A percentile compares a stretch with the other conserved stretches of the same genome.
Conservation (phyloP, 2,113 vertebrate genomes). For the Gambusia affinis region DNA sequence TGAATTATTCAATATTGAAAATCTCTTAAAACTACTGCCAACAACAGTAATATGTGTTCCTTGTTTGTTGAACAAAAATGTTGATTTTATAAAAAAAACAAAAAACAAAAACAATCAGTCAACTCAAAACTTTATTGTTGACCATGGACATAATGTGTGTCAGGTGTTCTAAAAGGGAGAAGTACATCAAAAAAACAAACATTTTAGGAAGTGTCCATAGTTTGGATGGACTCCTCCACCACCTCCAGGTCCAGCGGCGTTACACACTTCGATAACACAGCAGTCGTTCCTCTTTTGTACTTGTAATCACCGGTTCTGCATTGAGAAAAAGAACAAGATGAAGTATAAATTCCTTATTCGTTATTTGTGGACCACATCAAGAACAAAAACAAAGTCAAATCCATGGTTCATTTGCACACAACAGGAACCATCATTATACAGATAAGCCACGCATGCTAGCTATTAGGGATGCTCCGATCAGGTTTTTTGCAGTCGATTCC, state of each 20-base stretch:
- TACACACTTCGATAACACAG: constrained; percentile 77
- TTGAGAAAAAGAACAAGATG: neutral
- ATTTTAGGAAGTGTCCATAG: constrained; percentile 87
- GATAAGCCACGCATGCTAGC: constrained; percentile 1
- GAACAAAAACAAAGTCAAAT: no score
- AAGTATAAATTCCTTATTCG: no score
- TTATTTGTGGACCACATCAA: no score
- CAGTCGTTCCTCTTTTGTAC: constrained; percentile 84
- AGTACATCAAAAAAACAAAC: neutral
- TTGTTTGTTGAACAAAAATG: no score
- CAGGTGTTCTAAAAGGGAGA: neutral
- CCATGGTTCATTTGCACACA: constrained; percentile 2
- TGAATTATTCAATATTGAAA: no score
- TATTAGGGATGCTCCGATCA: no score
- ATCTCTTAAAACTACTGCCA: no score
- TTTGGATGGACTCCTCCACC: constrained; percentile 84
- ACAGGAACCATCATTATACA: neutral
- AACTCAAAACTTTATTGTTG: constrained; percentile 68
- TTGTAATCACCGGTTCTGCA: constrained; percentile 79
- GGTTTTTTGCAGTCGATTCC: no score
- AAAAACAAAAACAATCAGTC: constrained; percentile 1
- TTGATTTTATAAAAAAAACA: no score
- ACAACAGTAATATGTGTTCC: no score
- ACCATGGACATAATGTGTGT: constrained; percentile 43
- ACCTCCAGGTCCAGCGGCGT: constrained; percentile 80